Evolutionary conservation across 1,140 invertebrate species (phyloP).

Genomic region (Trachymyrmex cornetzi): DNA sequence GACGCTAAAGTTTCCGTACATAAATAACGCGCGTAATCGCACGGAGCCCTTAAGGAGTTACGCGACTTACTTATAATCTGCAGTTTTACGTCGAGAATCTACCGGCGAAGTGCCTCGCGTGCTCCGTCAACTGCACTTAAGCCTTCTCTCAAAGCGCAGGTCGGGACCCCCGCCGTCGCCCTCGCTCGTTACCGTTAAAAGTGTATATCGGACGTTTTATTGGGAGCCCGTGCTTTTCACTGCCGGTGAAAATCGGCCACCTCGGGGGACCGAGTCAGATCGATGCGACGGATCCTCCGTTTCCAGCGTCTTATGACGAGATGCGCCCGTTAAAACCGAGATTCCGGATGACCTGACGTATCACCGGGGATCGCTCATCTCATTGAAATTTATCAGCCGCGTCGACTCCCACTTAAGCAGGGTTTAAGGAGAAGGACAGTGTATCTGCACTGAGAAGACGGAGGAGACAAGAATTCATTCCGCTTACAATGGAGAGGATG

Average conservation of each 20-base stretch:
- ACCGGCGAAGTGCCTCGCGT: constrained; percentile 26
- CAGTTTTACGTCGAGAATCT: constrained; percentile 44
- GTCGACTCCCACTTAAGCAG: constrained; percentile 41
- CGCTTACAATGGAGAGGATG: constrained; percentile 73
- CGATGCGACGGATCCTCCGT: constrained; percentile 33
- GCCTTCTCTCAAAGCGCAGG: constrained; percentile 38
- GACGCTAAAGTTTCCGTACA: constrained; percentile 42
- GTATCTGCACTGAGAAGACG: constrained; percentile 12
- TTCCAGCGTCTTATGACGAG: constrained; percentile 28
- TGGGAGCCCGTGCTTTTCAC: neutral
- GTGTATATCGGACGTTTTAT: constrained; percentile 47
- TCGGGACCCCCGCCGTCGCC: neutral
- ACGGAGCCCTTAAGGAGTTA: constrained; percentile 42
- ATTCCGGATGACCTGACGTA: constrained; percentile 46
- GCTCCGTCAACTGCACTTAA: constrained; percentile 58
- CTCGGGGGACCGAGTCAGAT: neutral
- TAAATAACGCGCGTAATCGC: constrained; percentile 54
- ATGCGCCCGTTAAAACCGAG: constrained; percentile 12
- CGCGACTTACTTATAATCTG: constrained; percentile 59
- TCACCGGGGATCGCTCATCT: constrained; percentile 54
- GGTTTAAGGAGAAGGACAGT: constrained; percentile 42
- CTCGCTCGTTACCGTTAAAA: constrained; percentile 55
- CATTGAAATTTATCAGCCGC: constrained; percentile 71
- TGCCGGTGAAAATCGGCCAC: constrained; percentile 16
- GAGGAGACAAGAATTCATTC: constrained; percentile 29